A percentile compares a stretch with the other conserved stretches of the same genome.
phyloP scores from a whole-genome alignment of 1,140 invertebrate genomes.

The Philopotamus ludificatus region DNA sequence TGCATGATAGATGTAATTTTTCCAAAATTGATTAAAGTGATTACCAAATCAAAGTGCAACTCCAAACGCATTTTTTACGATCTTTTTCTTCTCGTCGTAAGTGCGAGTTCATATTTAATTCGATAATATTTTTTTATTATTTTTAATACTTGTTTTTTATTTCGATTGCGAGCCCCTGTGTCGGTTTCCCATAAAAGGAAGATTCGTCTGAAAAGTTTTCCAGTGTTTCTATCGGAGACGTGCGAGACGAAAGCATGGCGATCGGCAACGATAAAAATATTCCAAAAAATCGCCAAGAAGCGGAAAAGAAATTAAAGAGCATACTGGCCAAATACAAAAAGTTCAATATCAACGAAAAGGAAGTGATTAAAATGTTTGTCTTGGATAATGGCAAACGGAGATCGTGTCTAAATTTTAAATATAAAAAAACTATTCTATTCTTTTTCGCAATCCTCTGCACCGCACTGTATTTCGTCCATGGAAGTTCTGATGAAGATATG shows the following conservation, averaged over 20 bases:
- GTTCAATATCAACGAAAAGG: conserved; percentile 14
- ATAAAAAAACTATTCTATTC: no score
- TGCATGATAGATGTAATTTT: no score
- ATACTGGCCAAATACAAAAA: conserved; percentile 34
- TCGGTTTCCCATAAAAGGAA: background rate
- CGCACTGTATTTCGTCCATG: no score
- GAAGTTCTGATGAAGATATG: no score
- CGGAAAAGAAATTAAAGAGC: conserved; percentile 26
- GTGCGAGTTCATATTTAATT: no score
- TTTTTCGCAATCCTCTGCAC: no score
- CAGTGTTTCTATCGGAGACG: background rate
- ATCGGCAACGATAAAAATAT: conserved; percentile 9
- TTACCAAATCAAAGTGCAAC: no score
- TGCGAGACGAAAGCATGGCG: background rate
- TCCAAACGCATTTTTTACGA: no score
- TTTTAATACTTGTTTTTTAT: background rate
- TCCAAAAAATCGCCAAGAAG: conserved; percentile 31
- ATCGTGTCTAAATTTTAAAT: no score
- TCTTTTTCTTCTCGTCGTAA: no score
- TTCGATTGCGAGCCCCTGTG: background rate
- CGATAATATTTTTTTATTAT: background rate
- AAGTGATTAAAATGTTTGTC: conserved; percentile 14
- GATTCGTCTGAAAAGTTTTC: background rate
- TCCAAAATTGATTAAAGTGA: no score
- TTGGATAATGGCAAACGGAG: no score